Evolutionary conservation across 2,888 invertebrate genomes (phyloP).

Genomic region (Torymus tubicola): DNA sequence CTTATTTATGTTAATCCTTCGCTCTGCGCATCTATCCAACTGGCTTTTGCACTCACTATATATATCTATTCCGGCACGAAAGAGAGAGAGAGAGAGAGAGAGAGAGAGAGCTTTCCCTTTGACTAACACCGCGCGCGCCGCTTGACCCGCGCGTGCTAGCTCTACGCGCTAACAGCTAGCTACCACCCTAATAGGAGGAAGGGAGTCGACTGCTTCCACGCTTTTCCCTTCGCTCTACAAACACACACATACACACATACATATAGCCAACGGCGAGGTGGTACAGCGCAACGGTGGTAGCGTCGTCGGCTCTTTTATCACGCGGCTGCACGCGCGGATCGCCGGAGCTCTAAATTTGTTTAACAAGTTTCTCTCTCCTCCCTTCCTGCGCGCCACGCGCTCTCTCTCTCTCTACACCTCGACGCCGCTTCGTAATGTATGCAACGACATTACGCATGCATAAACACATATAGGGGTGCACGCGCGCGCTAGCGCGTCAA

Average conservation of each 20-base stretch:
- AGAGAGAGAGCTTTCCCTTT: constrained; percentile 31
- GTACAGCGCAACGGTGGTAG: no score
- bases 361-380: constrained; percentile 52
- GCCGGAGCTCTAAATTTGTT: constrained; percentile 52
- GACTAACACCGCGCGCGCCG: constrained; percentile 12
- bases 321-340: constrained; percentile 4
- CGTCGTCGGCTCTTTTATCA: constrained; percentile 44
- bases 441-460: constrained; percentile 56
- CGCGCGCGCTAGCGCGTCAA: constrained; percentile 24
- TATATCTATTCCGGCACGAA: no score
- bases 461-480: constrained; percentile 41
- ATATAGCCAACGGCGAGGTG: constrained; percentile 15
- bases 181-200: constrained; percentile 15
- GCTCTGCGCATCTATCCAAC: no score
- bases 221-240: not conserved
- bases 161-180: not conserved
- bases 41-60: no score
- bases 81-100: no score
- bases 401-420: no score
- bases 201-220: not conserved
- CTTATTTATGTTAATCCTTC: no score
- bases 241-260: not conserved
- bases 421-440: constrained; percentile 41
- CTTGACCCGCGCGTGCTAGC: constrained; percentile 35
- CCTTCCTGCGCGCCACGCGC: no score